phyloP scores from a whole-genome alignment of 2,888 invertebrate species.

The Acanthosoma haemorrhoidale region DNA sequence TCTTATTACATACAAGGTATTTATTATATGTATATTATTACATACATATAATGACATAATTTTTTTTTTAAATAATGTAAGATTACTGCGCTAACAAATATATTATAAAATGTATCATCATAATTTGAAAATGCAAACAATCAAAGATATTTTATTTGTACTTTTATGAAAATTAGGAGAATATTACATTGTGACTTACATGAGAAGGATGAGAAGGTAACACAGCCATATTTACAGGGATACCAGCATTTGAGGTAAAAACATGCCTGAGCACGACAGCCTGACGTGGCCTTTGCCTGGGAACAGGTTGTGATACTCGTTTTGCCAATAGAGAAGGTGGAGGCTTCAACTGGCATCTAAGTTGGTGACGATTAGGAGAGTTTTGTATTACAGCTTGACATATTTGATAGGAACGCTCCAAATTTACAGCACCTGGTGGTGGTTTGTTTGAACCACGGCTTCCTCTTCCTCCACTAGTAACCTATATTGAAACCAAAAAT shows the following conservation, averaged over 20 bases:
- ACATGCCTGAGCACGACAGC: conserved; percentile 57
- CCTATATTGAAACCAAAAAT: neutral
- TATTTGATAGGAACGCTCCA: conserved; percentile 92
- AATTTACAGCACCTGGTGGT: conserved; percentile 84
- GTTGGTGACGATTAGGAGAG: conserved; percentile 75
- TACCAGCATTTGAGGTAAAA: conserved; percentile 54
- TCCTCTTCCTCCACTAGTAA: conserved; percentile 32
- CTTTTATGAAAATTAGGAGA: neutral
- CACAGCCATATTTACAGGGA: conserved; percentile 55
- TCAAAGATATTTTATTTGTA: too few species aligned
- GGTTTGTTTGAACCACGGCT: conserved; percentile 60
- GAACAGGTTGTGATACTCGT: conserved; percentile 2
- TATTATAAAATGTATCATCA: too few species aligned
- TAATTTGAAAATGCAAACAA: too few species aligned
- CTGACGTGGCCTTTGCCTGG: conserved; percentile 46
- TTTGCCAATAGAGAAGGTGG: conserved; percentile 65
- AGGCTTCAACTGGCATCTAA: conserved; percentile 77
- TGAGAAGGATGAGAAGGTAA: conserved; percentile 47
- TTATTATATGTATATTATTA: too few species aligned
- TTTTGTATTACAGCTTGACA: conserved; percentile 79
- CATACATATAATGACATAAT: too few species aligned
- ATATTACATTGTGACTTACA: too few species aligned
- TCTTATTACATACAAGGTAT: too few species aligned
- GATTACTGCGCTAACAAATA: too few species aligned
- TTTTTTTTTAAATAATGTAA: too few species aligned